Evolutionary conservation across 2,113 vertebrate species (phyloP), one percentile per base, ranked within the genome.

Genomic region (Orthonyx spaldingii): DNA sequence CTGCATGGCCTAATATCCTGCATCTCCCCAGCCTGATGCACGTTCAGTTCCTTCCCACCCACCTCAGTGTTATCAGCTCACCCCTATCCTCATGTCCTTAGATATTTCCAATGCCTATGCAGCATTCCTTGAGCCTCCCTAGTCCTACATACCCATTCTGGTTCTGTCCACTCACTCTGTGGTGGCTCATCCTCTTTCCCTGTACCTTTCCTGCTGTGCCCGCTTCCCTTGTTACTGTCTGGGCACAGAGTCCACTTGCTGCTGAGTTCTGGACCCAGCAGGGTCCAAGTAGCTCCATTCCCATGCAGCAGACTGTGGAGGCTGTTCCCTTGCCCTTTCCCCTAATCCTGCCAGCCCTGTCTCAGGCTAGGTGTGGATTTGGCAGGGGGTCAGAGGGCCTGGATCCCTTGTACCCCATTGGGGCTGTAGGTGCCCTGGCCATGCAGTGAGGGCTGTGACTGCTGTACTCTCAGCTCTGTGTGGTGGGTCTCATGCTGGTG

Each of bases 321-420:
- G 44, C 22, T 33, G 52, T 52, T 87, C n/a, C 46, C 13, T 55
- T 53, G 16, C 46, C 16, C 32, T 49, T 83, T 14, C 26, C 0
- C 2, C 83, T 55, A 6, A 27, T 9, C 24, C 68, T 77, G 63
- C 27, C 78, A 82, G 66, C 49, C 57, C 52, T 41, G 18, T 49
- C 75, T 74, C 39, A 8, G 71, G n/a, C 61, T 53, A 15, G 18
- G 6, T 26, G 9, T 49, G 76, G 47, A 14, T 94, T 86, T 93
- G 76, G 23, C 47, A 15, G 32, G 37, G 32, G n/a, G 16, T 1
- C 5, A 32, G 68, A 53, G 33, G 11, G 13, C 9, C 30, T 1
- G 0, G 32, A 49, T 30, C 7, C 7, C 13, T 56, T 55, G 26
- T 63, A 26, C 32, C 33, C 27, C 0, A 0, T 1, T 27, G 56